phyloP scores from a whole-genome alignment of 2,797 vertebrate genomes.

The Urocyon cinereoargenteus region DNA sequence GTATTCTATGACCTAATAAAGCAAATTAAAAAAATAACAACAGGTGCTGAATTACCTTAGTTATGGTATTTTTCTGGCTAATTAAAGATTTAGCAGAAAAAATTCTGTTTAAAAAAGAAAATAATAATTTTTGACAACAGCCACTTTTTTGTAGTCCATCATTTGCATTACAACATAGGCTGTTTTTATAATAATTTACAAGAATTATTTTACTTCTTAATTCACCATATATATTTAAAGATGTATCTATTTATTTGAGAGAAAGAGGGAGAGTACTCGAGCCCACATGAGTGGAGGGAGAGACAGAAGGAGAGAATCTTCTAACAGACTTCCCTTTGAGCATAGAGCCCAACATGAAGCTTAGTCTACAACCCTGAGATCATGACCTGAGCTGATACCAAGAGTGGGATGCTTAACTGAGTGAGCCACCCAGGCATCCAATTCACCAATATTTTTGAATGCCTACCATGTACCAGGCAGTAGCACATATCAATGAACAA shows the following conservation, averaged over 20 bases:
- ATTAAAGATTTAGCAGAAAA: background rate
- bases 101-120: background rate
- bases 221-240: background rate
- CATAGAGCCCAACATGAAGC: background rate
- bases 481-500: background rate
- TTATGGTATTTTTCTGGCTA: background rate
- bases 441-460: background rate
- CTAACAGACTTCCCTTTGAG: background rate
- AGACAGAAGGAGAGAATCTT: background rate
- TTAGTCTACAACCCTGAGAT: background rate
- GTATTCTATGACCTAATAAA: background rate
- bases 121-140: conserved; percentile 5
- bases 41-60: background rate
- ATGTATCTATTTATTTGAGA: background rate
- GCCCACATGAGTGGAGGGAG: background rate
- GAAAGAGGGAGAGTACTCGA: background rate
- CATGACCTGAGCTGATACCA: background rate
- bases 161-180: background rate
- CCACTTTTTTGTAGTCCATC: background rate
- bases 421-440: background rate
- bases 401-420: background rate
- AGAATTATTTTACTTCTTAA: conserved; percentile 31
- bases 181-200: background rate
- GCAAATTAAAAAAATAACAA: background rate
- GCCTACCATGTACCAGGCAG: background rate